Percentiles rank a stretch among this genome's conserved stretches.
phyloP scores from a whole-genome alignment of 2,888 invertebrate species.

The Hedya salicella region DNA sequence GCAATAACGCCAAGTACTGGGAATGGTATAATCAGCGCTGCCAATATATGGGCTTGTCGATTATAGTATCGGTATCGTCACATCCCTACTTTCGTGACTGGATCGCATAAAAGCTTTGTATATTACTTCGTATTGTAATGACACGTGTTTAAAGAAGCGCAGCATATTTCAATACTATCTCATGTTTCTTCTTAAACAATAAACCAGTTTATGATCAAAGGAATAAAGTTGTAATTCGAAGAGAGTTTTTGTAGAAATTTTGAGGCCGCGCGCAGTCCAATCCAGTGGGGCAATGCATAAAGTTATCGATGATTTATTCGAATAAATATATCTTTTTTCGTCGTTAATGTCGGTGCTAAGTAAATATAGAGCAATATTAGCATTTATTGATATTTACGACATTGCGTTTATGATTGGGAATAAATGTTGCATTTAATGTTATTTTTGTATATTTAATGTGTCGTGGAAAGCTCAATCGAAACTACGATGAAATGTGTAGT shows the following conservation, averaged over 20 bases:
- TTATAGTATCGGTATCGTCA: too few species aligned
- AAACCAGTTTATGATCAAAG: background rate
- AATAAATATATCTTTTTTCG: conserved; percentile 27
- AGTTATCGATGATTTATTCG: conserved; percentile 34
- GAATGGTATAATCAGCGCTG: too few species aligned
- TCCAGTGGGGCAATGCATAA: conserved; percentile 31
- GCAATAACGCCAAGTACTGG: too few species aligned
- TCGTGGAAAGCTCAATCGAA: too few species aligned
- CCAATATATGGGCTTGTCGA: too few species aligned
- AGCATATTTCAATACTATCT: conserved; percentile 48
- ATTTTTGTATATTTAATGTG: background rate
- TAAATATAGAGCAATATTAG: conserved; percentile 32
- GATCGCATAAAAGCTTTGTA: conserved; percentile 52
- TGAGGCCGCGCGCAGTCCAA: conserved; percentile 13
- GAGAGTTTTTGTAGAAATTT: conserved; percentile 13
- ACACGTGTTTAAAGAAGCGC: conserved; percentile 55
- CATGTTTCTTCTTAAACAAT: background rate
- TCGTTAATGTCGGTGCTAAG: conserved; percentile 27
- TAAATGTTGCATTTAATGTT: background rate
- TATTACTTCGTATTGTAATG: conserved; percentile 56
- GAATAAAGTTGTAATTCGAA: background rate
- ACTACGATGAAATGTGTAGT: too few species aligned
- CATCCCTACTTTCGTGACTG: conserved; percentile 54
- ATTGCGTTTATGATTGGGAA: conserved; percentile 11
- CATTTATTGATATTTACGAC: conserved; percentile 31